Percentiles rank a stretch among this genome's conserved stretches.
These are phyloP conservation scores for Menidia menidia DNA, from an alignment of 2,797 vertebrate genomes.

Conservation along the genomic window DNA sequence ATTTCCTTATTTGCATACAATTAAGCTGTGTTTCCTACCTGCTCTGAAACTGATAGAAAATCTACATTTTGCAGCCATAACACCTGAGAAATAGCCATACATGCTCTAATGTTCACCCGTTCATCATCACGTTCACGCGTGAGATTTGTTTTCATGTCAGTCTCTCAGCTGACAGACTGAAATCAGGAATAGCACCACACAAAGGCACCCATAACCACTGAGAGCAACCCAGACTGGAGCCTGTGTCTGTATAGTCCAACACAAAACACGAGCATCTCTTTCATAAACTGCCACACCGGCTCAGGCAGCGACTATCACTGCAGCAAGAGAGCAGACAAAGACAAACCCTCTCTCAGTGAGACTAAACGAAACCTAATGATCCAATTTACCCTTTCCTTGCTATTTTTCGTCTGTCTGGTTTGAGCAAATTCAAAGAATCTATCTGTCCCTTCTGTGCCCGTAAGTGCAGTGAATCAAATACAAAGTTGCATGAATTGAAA, in stretches of 20 bases:
- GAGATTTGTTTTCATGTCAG: conserved; percentile 22
- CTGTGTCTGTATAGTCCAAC: conserved; percentile 25
- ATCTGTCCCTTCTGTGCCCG: background rate
- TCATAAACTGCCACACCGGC: conserved; percentile 19
- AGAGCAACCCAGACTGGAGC: background rate
- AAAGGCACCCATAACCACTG: background rate
- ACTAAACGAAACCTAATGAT: conserved; percentile 21
- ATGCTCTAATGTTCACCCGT: conserved; percentile 15
- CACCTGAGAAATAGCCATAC: conserved; percentile 30
- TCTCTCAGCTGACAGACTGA: background rate
- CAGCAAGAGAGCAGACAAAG: conserved; percentile 58
- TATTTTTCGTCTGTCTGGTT: conserved; percentile 3
- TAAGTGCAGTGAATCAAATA: conserved; percentile 27
- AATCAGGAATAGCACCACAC: background rate
- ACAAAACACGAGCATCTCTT: conserved; percentile 22
- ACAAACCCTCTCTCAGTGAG: conserved; percentile 36
- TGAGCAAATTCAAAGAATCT: background rate
- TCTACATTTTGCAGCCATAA: conserved; percentile 43
- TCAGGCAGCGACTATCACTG: conserved; percentile 27
- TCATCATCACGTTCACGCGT: conserved; percentile 23
- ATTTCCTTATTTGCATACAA: conserved; percentile 37
- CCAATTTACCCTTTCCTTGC: conserved; percentile 11
- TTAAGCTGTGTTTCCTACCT: conserved; percentile 9
- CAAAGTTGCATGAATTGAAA: conserved; percentile 2
- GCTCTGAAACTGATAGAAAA: conserved; percentile 44